Evolutionary conservation across 2,888 invertebrate genomes (phyloP).

Genomic region (Rotaria socialis): DNA sequence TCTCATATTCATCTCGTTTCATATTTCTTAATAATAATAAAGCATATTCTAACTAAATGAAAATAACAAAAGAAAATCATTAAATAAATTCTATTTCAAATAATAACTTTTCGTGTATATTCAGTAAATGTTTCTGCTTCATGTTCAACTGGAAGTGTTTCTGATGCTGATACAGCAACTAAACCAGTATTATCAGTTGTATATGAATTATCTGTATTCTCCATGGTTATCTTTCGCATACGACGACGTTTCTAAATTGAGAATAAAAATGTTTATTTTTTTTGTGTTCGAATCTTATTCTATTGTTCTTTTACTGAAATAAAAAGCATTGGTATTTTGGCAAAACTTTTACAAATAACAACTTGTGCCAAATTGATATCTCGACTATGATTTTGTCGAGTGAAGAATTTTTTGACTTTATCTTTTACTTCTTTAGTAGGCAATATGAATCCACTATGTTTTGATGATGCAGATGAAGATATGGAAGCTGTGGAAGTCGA

Average conservation of each 20-base stretch:
- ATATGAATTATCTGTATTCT: background rate
- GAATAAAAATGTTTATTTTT: background rate
- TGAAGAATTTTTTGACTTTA: background rate
- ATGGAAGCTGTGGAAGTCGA: background rate
- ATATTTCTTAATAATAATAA: background rate
- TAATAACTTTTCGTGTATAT: background rate
- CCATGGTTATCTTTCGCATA: background rate
- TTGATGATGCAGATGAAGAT: background rate
- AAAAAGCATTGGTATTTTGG: background rate
- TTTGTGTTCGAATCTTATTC: background rate
- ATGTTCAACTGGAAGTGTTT: background rate
- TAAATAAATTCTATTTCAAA: background rate
- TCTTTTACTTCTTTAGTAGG: background rate
- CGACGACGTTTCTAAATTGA: background rate
- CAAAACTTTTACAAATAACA: background rate
- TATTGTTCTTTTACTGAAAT: background rate
- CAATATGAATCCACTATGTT: background rate
- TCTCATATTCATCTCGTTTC: constrained; percentile 31
- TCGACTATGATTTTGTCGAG: background rate
- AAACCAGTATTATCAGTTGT: background rate
- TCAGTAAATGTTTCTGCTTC: background rate
- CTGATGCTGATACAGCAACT: background rate
- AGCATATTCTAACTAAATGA: background rate
- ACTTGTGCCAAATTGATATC: background rate
- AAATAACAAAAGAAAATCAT: background rate